Base-by-base conservation (phyloP, 2,113 vertebrate species). In the Athene cunicularia region DNA sequence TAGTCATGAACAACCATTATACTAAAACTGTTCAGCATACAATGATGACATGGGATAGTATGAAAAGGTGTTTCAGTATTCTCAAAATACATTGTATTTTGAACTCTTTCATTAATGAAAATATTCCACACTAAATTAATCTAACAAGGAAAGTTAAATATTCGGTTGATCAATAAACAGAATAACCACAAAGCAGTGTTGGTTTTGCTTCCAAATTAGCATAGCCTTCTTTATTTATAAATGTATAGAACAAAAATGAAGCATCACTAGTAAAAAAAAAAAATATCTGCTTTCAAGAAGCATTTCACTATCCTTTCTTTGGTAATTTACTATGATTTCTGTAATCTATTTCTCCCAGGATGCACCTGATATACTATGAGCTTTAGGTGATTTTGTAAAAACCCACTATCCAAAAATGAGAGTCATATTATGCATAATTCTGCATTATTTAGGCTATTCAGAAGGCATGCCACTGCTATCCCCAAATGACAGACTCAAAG, bases 381-480 rank as follows among this genome's bases (percentile, higher is more conserved):
- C 50, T 94, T 95, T 64, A 82, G 70, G 49, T 62, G 45, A 62
- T 58, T 89, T 91, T 89, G 22, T 90, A 88, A 80, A 80, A 93
- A 82, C 53, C 39, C 71, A 64, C 60, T 68, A 53, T 64, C 52
- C 39, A 92, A 83, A 92, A 89, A 59, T 23, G 7, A 45, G 58
- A 92, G 39, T 47, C 60, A 14, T 49, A 56, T 75, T 72, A 75
- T 41, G 49, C 66, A 75, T 32, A 79, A 89, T 72, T 85, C 26
- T 89, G 56, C 63, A 85, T 95, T 96, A 85, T 75, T 93, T 76
- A 60, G 58, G 55, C 37, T 85, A 80, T 56, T 94, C 56, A 80
- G 82, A 86, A 73, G 39, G 50, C 47, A 90, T 21, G 22, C 41
- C 56, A 81, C n/a, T 79, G 58, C 77, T 80, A 45, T 55, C 87